These are phyloP conservation scores for Pseudochromis fuscus DNA, from an alignment of 2,797 vertebrate species.

Conservation along the genomic window DNA sequence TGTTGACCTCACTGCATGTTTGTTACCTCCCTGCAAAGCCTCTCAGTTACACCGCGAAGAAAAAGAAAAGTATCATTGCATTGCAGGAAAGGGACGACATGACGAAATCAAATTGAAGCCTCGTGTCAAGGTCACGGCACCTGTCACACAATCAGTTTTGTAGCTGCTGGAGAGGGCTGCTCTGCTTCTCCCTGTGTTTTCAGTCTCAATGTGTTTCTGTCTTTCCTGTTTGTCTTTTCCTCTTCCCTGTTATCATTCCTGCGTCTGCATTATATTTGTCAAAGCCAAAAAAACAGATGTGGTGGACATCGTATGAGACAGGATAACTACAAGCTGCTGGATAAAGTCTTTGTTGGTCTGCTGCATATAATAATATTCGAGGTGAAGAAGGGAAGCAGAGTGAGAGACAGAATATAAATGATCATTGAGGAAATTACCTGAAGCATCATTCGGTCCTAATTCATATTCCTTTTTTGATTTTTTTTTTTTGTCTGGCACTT, in stretches of 20 bases:
- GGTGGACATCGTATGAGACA: background rate
- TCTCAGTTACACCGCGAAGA: conserved; percentile 14
- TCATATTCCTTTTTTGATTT: background rate
- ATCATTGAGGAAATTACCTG: background rate
- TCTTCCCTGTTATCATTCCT: background rate
- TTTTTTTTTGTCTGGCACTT: background rate
- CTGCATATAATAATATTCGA: no score
- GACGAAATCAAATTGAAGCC: conserved; percentile 47
- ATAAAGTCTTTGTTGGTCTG: background rate
- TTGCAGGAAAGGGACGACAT: background rate
- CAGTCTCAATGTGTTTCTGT: background rate
- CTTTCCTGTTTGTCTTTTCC: conserved; percentile 7
- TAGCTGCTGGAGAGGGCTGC: conserved; percentile 7
- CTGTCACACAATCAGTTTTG: conserved; percentile 48
- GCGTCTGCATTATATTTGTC: conserved; percentile 17
- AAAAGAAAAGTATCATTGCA: conserved; percentile 31
- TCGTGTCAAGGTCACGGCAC: conserved; percentile 40
- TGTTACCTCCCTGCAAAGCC: conserved; percentile 3
- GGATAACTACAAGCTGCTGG: background rate
- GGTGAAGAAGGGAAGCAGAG: background rate
- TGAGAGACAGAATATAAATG: background rate
- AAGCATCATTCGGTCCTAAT: background rate
- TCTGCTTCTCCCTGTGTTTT: conserved; percentile 12
- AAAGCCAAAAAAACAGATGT: background rate
- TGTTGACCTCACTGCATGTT: no score